Conservation (phyloP, 2,113 vertebrate species). For the Urocynchramus pylzowi region DNA sequence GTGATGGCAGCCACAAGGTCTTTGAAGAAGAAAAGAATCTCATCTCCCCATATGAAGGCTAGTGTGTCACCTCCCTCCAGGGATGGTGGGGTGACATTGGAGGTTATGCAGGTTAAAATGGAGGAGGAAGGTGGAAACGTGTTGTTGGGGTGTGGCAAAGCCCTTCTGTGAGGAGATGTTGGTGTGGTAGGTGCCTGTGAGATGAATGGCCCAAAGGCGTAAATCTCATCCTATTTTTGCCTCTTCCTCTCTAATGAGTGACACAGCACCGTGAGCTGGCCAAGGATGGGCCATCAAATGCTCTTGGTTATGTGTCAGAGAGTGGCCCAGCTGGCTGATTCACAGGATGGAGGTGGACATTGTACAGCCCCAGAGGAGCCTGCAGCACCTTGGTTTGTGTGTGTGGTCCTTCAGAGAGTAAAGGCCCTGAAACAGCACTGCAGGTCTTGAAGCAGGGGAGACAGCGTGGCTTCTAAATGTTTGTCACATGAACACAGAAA, state of each 20-base stretch:
- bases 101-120: background rate
- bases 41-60: background rate
- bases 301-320: background rate
- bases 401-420: background rate
- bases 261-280: background rate
- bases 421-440: background rate
- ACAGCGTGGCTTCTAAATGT: background rate
- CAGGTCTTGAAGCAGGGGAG: background rate
- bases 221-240: background rate
- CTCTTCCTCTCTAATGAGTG: background rate
- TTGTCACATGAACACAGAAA: background rate
- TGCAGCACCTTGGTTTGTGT: background rate
- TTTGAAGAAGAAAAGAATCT: background rate
- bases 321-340: background rate
- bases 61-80: background rate
- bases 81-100: background rate
- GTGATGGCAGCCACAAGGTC: background rate
- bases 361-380: background rate
- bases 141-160: background rate
- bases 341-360: background rate
- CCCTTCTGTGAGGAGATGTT: background rate
- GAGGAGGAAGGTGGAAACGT: background rate
- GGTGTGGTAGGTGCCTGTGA: background rate
- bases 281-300: background rate
- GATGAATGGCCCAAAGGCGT: background rate